Base-by-base conservation (phyloP, 2,797 vertebrate species). In the Pseudochromis fuscus region DNA sequence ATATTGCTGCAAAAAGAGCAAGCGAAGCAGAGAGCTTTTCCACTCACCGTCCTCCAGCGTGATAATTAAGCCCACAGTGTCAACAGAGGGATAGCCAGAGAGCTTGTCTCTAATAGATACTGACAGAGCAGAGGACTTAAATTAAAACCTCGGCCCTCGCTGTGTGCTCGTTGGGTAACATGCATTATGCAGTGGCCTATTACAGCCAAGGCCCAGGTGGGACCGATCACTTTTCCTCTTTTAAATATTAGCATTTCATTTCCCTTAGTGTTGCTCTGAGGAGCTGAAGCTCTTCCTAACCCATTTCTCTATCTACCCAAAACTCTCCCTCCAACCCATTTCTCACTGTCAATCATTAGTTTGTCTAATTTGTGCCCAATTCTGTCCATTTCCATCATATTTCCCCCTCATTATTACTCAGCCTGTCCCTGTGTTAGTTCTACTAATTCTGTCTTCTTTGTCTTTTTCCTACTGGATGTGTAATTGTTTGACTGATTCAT, bases 81-180 rank as follows among this genome's bases (percentile, higher is more conserved):
- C 70, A 75, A 62, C 75, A 46, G 64, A 83, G 74, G 48, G 55
- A 77, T 58, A 68, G 69, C 57, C 67, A 38, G 31, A 25, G 79
- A 79, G 71, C 70, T 65, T 16, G 67, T 75, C 62, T 77, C 79
- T 90, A 90, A 94, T 90, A 91, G 84, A 92, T 89, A 93, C 70
- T 38, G 85, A 94, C 52, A 58, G 84, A 93, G 90, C 88, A 83
- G 84, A 87, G 88, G 90, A 84, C 90, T 77, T 92, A 92, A 93
- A 85, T 82, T 90, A 93, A 92, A 93, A 92, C 81, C 90, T 88
- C 82, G 89, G 68, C 87, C 71, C 61, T 94, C 89, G 83, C 89
- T 92, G 84, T 93, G 82, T 83, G 77, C 79, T 88, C 74, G 81
- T 87, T 83, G 79, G 80, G 80, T 66, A 76, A 46, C 87, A 85